phyloP scores from a whole-genome alignment of 2,888 invertebrate genomes.

The Drosophila ezoana region DNA sequence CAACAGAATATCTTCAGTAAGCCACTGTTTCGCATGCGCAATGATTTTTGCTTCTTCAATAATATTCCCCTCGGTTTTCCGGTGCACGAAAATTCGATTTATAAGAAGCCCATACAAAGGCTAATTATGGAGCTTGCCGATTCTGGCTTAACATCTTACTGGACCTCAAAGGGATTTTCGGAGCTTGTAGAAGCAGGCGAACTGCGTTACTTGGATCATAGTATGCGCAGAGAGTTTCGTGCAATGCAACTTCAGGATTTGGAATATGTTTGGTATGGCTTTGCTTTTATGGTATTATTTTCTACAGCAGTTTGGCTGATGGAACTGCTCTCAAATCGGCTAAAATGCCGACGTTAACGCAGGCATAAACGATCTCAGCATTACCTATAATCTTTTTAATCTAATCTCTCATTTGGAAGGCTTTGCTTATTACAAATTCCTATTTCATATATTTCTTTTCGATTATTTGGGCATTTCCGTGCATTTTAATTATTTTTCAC shows the following conservation, averaged over 20 bases:
- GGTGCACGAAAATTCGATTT: constrained; percentile 77
- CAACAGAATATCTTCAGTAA: constrained; percentile 78
- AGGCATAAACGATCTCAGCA: too few relatives aligned
- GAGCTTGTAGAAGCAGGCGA: constrained; percentile 72
- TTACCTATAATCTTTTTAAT: too few relatives aligned
- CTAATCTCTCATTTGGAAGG: too few relatives aligned
- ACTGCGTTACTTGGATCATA: constrained; percentile 60
- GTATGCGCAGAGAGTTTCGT: constrained; percentile 53
- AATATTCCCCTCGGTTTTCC: constrained; percentile 77
- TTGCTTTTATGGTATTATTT: constrained; percentile 55
- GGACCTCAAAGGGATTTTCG: constrained; percentile 61
- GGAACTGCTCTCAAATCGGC: constrained; percentile 43
- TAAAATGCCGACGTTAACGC: neutral
- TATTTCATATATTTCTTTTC: neutral
- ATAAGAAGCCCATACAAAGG: constrained; percentile 52
- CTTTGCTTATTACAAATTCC: too few relatives aligned
- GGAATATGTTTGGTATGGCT: constrained; percentile 72
- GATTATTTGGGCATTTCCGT: neutral
- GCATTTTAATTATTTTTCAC: constrained; percentile 5
- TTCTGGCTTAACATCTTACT: constrained; percentile 62
- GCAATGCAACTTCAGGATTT: constrained; percentile 75
- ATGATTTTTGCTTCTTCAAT: constrained; percentile 75
- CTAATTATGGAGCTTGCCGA: constrained; percentile 67
- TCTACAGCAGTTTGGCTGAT: constrained; percentile 52
- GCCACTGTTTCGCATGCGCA: constrained; percentile 69